Base-by-base conservation (phyloP, 2,888 invertebrate species). In the Acleris sparsana region DNA sequence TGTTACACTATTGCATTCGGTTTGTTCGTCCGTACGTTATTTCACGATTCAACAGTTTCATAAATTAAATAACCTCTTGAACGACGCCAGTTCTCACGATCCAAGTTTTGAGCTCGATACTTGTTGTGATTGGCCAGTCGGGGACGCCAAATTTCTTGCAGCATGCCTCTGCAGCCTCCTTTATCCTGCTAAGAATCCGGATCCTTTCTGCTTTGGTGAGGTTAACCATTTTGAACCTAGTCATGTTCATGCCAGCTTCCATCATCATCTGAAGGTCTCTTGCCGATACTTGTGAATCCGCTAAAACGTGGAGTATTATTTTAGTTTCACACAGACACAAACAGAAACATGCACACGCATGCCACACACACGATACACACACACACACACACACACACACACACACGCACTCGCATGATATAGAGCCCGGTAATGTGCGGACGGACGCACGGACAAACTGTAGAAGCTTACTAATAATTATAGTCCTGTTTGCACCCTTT, bases 81-180 rank as follows among this genome's bases (percentile, higher is more conserved):
- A 86, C 59, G 17, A 84, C 61, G 0, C 86, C 97, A 55, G 97
- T 97, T 75, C 96, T 93, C 71, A 97, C 96, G 85, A 97, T 96
- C 3, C 96, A 96, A 4, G 97, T 97, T 80, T 96, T 96, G 0
- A 98, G 95, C 77, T 97, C 97, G 57, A 97, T 85, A 62, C 96
- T 97, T 73, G 97, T 95, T 3, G 96, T 97, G 6, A 97, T 92
- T 0, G 97, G 95, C 80, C 93, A 94, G 53, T 92, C 88, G 25
- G 93, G 82, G 0, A 94, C 93, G 5, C 91, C 83, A 58, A 78
- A 51, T 73, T 94, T 94, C 57, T 93, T 84, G 69, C 94, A 94
- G 71, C 95, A 93, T 70, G 90, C 93, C 20, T 88, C 73, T 43
- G 79, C 75, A 3, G 92, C 86, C 43, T 79, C 76, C 25, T 87